phyloP scores from a whole-genome alignment of 2,113 vertebrate genomes.

The Corydoras maculifer region DNA sequence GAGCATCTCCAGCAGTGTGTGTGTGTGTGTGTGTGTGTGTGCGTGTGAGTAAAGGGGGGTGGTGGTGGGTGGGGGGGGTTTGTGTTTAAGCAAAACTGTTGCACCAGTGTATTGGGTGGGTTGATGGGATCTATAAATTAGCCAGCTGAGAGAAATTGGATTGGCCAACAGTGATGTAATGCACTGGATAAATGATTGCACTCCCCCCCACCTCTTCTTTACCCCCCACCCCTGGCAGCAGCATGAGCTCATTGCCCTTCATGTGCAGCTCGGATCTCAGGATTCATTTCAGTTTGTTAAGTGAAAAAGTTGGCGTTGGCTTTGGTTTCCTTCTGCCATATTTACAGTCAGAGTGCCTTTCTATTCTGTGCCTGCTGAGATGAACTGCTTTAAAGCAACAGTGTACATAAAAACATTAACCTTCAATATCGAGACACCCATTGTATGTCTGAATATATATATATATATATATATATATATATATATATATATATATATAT shows the following conservation, averaged over 20 bases:
- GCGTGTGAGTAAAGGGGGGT: neutral
- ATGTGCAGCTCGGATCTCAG: conserved; percentile 9
- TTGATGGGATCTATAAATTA: conserved; percentile 20
- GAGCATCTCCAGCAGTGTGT: conserved; percentile 14
- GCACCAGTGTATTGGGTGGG: conserved; percentile 21
- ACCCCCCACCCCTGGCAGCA: conserved; percentile 40
- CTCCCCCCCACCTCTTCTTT: conserved; percentile 18
- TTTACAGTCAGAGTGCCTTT: conserved; percentile 9
- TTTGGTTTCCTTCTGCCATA: conserved; percentile 21
- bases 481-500: neutral
- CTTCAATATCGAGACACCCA: no score
- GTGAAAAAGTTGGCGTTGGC: conserved; percentile 13
- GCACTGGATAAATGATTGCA: conserved; percentile 56
- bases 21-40: neutral
- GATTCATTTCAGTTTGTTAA: conserved; percentile 30
- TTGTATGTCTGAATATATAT: neutral
- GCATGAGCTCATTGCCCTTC: conserved; percentile 61
- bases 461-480: neutral
- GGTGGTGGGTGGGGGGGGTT: neutral
- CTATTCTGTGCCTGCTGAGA: no score
- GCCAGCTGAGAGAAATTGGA: conserved; percentile 42
- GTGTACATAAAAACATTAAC: neutral
- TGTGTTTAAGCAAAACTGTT: conserved; percentile 4
- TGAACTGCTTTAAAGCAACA: neutral
- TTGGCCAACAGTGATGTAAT: conserved; percentile 61